Evolutionary conservation across 2,888 invertebrate genomes (phyloP).

Genomic region (Plebejus anna): DNA sequence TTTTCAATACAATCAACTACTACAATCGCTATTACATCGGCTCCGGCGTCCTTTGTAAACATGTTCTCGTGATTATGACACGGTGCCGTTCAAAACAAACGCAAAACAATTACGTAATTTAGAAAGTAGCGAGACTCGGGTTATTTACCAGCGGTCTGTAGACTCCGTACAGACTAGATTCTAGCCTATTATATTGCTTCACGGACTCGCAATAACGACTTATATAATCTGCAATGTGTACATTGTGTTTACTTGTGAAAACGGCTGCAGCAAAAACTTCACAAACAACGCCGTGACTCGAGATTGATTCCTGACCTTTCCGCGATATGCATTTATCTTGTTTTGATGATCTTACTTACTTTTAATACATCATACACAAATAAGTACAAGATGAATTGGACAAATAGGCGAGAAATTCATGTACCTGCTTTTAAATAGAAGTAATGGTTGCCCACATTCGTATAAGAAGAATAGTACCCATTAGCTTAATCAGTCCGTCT

Average conservation of each 20-base stretch:
- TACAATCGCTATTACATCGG: slow-evolving; percentile 28
- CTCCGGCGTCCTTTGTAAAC: slow-evolving; percentile 38
- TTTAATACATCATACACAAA: background rate
- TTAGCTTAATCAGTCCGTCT: background rate
- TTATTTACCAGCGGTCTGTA: slow-evolving; percentile 35
- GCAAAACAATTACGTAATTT: slow-evolving; percentile 55
- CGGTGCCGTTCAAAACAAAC: slow-evolving; percentile 53
- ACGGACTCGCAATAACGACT: slow-evolving; percentile 33
- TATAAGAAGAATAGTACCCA: background rate
- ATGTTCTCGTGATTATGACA: slow-evolving; percentile 48
- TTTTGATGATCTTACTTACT: slow-evolving; percentile 1
- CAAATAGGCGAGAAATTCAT: background rate
- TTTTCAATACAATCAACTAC: background rate
- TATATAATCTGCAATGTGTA: slow-evolving; percentile 36
- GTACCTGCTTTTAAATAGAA: background rate
- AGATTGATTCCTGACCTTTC: slow-evolving; percentile 3
- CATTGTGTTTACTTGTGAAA: slow-evolving; percentile 20
- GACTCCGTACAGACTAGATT: slow-evolving; percentile 31
- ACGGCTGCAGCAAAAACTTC: slow-evolving; percentile 4
- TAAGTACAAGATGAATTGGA: background rate
- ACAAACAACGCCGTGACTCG: background rate
- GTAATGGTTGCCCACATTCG: background rate
- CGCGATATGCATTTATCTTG: background rate
- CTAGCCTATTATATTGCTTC: slow-evolving; percentile 15
- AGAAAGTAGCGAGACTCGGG: slow-evolving; percentile 49